Conservation (phyloP, 1,140 invertebrate species). For the Trichomalopsis sarcophagae region DNA sequence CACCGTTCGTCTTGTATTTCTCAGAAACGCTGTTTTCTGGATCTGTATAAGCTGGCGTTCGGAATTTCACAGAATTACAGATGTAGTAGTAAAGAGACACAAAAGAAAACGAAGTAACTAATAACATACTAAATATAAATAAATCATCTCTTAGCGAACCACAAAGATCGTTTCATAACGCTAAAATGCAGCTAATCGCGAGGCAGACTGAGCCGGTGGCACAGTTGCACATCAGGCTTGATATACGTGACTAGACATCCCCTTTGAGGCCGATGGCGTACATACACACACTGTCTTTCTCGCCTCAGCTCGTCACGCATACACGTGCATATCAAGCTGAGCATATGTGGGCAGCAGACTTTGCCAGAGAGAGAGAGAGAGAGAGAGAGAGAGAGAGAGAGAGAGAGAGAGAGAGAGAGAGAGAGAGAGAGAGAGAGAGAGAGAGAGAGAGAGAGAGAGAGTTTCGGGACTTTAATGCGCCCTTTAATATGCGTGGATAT, state of each 20-base stretch:
- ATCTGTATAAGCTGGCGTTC: too few species aligned
- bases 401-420: constrained; percentile 4
- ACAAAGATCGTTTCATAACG: not conserved
- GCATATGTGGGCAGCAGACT: not conserved
- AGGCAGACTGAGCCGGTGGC: not conserved
- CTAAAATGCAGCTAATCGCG: not conserved
- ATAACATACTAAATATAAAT: too few species aligned
- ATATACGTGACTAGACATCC: constrained; percentile 16
- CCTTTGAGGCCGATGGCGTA: not conserved
- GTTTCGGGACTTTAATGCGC: not conserved
- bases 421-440: not conserved
- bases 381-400: not conserved
- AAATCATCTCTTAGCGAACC: too few species aligned
- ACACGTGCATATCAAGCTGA: not conserved
- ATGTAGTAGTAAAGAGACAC: too few species aligned
- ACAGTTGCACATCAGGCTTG: not conserved
- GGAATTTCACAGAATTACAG: too few species aligned
- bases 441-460: not conserved
- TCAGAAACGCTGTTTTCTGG: too few species aligned
- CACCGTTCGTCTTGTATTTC: too few species aligned
- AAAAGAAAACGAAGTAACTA: too few species aligned
- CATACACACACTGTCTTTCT: not conserved
- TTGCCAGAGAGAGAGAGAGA: not conserved
- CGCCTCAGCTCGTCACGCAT: not conserved
- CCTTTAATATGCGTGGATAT: constrained; percentile 4